Conservation (phyloP, 2,888 invertebrate genomes). For the Drosophila melanocephala region DNA sequence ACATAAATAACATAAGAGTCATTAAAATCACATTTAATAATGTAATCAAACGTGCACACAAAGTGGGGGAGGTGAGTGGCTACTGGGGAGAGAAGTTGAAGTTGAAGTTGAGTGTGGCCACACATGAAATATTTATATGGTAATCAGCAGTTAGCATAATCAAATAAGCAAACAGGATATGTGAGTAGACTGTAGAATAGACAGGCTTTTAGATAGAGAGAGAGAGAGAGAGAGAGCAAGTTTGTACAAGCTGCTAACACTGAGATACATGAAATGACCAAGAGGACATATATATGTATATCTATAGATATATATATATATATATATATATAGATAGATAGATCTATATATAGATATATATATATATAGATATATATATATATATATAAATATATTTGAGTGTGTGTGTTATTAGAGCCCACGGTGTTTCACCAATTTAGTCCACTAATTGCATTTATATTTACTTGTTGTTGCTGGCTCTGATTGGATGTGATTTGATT, state of each 20-base stretch:
- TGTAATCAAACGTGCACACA: conserved; percentile 28
- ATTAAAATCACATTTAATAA: conserved; percentile 78
- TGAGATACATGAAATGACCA: neutral
- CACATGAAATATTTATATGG: conserved; percentile 55
- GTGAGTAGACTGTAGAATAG: neutral
- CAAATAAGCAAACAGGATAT: conserved; percentile 24
- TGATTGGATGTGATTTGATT: conserved; percentile 52
- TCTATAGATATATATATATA: too few relatives aligned
- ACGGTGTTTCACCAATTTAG: conserved; percentile 6
- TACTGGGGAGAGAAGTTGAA: neutral
- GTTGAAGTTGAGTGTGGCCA: conserved; percentile 24
- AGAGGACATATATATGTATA: too few relatives aligned
- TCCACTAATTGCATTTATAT: conserved; percentile 46
- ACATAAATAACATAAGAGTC: conserved; percentile 53
- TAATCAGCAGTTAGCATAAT: conserved; percentile 41
- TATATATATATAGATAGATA: too few relatives aligned
- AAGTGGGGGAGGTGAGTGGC: neutral
- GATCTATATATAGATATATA: too few relatives aligned
- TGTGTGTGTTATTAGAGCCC: neutral
- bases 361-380: neutral
- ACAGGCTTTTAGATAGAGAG: neutral
- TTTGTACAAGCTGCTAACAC: neutral
- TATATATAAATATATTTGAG: neutral
- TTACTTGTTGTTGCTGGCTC: conserved; percentile 29
- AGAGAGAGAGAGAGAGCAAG: neutral